phyloP scores from a whole-genome alignment of 2,888 invertebrate genomes.

The Nasonovia ribisnigri region DNA sequence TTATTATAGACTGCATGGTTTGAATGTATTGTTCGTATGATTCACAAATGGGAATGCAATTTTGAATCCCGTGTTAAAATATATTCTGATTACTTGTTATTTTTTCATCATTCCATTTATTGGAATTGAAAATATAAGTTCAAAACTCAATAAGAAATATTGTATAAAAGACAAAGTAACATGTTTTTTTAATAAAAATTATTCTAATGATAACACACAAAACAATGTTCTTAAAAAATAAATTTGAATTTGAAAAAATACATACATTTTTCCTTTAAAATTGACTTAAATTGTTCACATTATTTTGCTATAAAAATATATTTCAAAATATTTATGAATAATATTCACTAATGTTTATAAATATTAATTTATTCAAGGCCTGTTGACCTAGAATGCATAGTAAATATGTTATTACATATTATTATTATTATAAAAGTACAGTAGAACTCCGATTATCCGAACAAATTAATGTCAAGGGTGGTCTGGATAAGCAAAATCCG shows the following conservation, averaged over 20 bases:
- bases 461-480: too few species aligned
- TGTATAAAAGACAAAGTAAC: background rate
- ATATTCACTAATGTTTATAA: too few species aligned
- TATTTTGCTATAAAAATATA: background rate
- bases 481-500: too few species aligned
- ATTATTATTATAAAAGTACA: too few species aligned
- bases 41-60: background rate
- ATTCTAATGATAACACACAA: background rate
- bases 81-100: background rate
- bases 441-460: too few species aligned
- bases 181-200: background rate
- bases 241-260: background rate
- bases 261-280: background rate
- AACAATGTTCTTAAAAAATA: background rate
- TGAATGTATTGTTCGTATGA: background rate
- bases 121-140: background rate
- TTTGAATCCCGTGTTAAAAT: background rate
- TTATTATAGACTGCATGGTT: background rate
- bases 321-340: too few species aligned
- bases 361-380: too few species aligned
- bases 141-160: background rate
- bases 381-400: too few species aligned
- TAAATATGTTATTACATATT: too few species aligned
- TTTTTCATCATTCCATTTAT: background rate
- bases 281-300: background rate